A percentile compares a stretch with the other conserved stretches of the same genome.
Conservation (phyloP, 2,113 vertebrate genomes). For the Limanda limanda region DNA sequence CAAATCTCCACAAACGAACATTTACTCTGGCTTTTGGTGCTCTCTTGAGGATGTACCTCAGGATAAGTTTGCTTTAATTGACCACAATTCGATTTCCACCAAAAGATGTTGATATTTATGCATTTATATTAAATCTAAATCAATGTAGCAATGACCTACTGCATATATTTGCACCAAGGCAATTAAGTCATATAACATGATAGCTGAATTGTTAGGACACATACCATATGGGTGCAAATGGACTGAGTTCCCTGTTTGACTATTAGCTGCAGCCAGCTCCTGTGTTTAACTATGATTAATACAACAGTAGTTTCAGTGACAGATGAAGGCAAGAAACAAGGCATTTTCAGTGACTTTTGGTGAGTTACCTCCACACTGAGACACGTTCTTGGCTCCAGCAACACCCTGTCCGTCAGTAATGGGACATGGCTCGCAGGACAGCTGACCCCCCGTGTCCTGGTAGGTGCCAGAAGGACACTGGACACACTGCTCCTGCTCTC, state of each 20-base stretch:
- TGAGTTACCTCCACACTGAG: conserved; percentile 90
- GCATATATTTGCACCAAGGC: too few relatives aligned
- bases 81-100: not conserved
- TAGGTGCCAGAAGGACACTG: conserved; percentile 90
- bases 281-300: too few relatives aligned
- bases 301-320: too few relatives aligned
- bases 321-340: too few relatives aligned
- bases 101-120: not conserved
- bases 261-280: too few relatives aligned
- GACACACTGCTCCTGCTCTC: conserved; percentile 88
- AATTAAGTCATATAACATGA: too few relatives aligned
- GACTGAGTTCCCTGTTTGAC: too few relatives aligned
- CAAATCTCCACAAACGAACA: too few relatives aligned
- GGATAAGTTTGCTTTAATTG: not conserved
- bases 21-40: not conserved
- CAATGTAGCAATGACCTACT: too few relatives aligned
- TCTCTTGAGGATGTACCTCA: not conserved
- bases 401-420: conserved; percentile 87
- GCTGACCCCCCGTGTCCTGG: conserved; percentile 91
- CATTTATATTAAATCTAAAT: too few relatives aligned
- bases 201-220: too few relatives aligned
- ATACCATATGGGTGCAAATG: too few relatives aligned
- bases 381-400: conserved; percentile 89
- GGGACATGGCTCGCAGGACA: conserved; percentile 93
- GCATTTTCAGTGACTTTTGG: not conserved